Base-by-base conservation (phyloP, 1,140 invertebrate species). In the Centruroides sculpturatus region DNA sequence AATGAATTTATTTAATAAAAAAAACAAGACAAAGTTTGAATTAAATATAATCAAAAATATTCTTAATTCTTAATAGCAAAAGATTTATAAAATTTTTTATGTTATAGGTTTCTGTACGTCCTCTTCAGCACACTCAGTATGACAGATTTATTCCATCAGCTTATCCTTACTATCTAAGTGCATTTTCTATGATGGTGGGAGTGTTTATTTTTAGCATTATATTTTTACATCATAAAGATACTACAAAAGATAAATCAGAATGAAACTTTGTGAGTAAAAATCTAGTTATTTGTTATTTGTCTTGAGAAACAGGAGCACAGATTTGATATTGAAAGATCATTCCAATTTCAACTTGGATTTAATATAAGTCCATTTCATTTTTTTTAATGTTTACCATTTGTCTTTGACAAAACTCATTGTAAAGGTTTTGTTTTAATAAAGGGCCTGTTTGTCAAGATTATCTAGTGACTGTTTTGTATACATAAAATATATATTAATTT, bases 111-210 rank as follows among this genome's bases (percentile, higher is more conserved):
- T 98, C 95, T 7, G 96, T 99, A 3, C 81, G 94, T 53, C 97
- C 97, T 4, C 73, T 99, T 47, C 82, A 95, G 70, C 97, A 99
- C 74, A 98, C 94, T 0, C 91, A 99, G 73, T 99, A 99, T 73
- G 97, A 99, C 74, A 80, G 97, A 46, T 99, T 99, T 75, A 99
- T 99, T 69, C 83, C 85, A 4, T 94, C 92, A 71, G 97, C 97
- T 1, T 99, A 91, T 74, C 97, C 97, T 0, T 99, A 99, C 74
- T 99, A 99, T 72, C 84, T 88, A 4, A 94, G 91, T 73, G 89
- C 94, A n/a, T 98, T 99, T 75, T 97, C 92, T 12, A 99, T 99
- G 97, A 99, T 99, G 95, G 74, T 85, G 58, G 93, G 92, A 34
- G 88, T 98, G 0, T 89, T 92, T 70, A 69, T 96, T 8, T 94